Base-by-base conservation (phyloP, 1,140 invertebrate species). In the Carcinoscorpius rotundicauda region DNA sequence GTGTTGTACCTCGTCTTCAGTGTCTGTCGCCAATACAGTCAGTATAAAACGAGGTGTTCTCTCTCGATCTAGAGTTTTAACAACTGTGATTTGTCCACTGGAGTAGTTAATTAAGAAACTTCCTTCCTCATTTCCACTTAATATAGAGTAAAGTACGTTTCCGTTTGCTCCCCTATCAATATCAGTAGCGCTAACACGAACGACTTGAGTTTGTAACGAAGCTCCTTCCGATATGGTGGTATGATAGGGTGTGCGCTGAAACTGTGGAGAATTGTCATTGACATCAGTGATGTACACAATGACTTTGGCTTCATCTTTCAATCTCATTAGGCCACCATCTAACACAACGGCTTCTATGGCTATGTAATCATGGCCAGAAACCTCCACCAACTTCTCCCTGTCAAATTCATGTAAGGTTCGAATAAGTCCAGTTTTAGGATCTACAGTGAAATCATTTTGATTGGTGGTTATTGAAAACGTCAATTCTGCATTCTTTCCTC, bases 251-350 rank as follows among this genome's bases (percentile, higher is more conserved):
- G 85, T 79, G 57, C 87, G 78, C 50, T 86, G 80, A 76, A 97
- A 97, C 66, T 86, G 82, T 0, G 93, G 94, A 1, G 86, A 80
- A 76, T 97, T 94, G 77, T 97, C 94, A 75, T 97, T 97, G 4
- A 93, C 86, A 76, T 97, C 93, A 1, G 84, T 86, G 29, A 97
- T 83, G 71, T 86, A 86, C 51, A 98, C 86, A 66, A 87, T 87
- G 0, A 97, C 84, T 77, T 90, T 88, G n/a, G 93, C 89, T 65
- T 87, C 87, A 74, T 95, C 92, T 58, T 83, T 83, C 6, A 93
- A 75, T 64, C 87, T 81, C 4, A 84, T 83, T 60, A 82, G 80
- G 1, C 94, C 93, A 75, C 93, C 93, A 76, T 98, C 95, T 51
- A 83, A 84, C 0, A 94, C 93, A 1, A 84, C 85, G 0, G 90